These are phyloP conservation scores for Aleiodes sp. DNA, from an alignment of 1,140 invertebrate genomes.

Conservation along the genomic window DNA sequence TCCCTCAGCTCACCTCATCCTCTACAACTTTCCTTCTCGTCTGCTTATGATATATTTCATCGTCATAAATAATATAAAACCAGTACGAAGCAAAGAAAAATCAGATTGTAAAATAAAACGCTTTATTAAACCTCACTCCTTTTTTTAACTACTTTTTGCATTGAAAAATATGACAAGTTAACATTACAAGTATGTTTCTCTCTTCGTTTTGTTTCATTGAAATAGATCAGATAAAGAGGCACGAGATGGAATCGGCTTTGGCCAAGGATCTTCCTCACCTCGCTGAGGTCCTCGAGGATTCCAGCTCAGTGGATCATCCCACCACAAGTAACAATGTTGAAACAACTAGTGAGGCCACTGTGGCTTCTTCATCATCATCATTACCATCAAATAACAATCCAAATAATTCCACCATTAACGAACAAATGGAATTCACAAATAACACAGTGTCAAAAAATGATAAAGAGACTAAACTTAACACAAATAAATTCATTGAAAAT, in stretches of 20 bases:
- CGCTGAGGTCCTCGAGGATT: slow-evolving; percentile 53
- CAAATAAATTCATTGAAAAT: neutral
- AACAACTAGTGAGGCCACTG: neutral
- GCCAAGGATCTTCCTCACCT: slow-evolving; percentile 39
- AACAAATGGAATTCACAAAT: neutral
- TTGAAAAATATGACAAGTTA: too few species aligned
- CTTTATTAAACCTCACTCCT: too few species aligned
- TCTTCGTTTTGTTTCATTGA: too few species aligned
- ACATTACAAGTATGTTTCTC: too few species aligned
- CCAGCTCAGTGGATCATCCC: slow-evolving; percentile 45
- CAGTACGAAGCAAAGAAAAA: slow-evolving; percentile 12
- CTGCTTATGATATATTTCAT: slow-evolving; percentile 13
- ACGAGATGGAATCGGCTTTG: slow-evolving; percentile 60
- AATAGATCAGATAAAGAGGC: slow-evolving; percentile 26
- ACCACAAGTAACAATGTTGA: slow-evolving; percentile 18
- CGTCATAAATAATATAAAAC: slow-evolving; percentile 32
- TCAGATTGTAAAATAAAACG: too few species aligned
- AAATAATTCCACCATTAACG: neutral
- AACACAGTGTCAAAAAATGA: neutral
- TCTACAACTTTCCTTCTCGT: slow-evolving; percentile 32
- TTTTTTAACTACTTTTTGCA: too few species aligned
- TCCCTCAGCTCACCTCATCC: slow-evolving; percentile 50
- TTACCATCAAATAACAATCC: neutral
- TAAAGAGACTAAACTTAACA: too few species aligned
- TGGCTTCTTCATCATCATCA: neutral